Percentiles rank a stretch among this genome's conserved stretches.
Evolutionary conservation across 2,113 vertebrate species (phyloP).

Genomic region (Galemys pyrenaicus): DNA sequence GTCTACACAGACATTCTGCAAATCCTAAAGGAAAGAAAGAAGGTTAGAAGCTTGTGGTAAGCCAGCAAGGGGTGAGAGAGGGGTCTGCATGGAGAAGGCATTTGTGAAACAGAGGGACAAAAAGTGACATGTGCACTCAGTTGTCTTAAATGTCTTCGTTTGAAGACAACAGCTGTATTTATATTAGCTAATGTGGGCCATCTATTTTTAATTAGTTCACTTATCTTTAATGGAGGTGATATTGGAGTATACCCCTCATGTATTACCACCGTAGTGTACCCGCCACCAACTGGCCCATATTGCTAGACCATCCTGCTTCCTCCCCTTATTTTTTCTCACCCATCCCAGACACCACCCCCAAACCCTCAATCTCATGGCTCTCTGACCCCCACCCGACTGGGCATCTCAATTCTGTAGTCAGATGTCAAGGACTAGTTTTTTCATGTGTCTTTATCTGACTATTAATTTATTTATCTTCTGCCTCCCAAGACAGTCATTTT

Average conservation of each 20-base stretch:
- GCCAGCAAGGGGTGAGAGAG: neutral
- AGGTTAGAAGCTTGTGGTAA: conserved; percentile 71
- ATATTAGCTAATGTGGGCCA: neutral
- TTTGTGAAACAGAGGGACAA: neutral
- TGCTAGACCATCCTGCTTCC: too few relatives aligned
- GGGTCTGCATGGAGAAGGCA: neutral
- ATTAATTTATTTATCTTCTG: neutral
- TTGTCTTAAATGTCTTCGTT: neutral
- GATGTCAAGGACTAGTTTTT: too few relatives aligned
- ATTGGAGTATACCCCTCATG: too few relatives aligned
- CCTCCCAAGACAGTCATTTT: neutral
- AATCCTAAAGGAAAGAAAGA: conserved; percentile 73
- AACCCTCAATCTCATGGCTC: too few relatives aligned
- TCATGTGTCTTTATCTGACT: too few relatives aligned
- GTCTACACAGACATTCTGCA: conserved; percentile 71
- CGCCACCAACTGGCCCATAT: too few relatives aligned
- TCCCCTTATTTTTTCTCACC: too few relatives aligned
- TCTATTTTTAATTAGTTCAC: neutral
- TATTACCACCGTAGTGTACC: too few relatives aligned
- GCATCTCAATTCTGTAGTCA: too few relatives aligned
- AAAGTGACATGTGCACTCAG: neutral
- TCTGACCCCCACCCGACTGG: too few relatives aligned
- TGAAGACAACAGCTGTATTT: neutral
- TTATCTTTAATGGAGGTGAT: too few relatives aligned
- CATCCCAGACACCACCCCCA: too few relatives aligned